A percentile compares a stretch with the other conserved stretches of the same genome.
Evolutionary conservation across 2,888 invertebrate species (phyloP).

Genomic region (Meiosimyza decipiens): DNA sequence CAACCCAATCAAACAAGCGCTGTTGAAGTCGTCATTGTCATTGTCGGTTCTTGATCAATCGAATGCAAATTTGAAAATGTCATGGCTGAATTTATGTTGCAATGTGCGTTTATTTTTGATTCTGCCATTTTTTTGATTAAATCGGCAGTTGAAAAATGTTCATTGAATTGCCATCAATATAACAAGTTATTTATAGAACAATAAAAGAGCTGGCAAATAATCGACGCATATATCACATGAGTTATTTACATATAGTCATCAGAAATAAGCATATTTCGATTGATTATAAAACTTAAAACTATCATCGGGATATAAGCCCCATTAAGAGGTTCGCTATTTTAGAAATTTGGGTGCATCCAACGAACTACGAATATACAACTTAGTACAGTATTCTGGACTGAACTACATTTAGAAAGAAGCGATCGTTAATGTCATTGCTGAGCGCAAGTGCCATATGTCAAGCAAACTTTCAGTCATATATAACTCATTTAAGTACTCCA

Average conservation of each 20-base stretch:
- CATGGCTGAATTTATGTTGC: slow-evolving; percentile 9
- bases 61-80: slow-evolving; percentile 11
- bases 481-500: no score
- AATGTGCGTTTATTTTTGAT: neutral
- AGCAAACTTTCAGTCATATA: no score
- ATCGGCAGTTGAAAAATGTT: neutral
- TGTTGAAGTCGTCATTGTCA: neutral
- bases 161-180: neutral
- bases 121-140: neutral
- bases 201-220: neutral
- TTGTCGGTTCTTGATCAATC: slow-evolving; percentile 13
- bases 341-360: no score
- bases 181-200: neutral
- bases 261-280: neutral
- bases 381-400: no score
- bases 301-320: no score
- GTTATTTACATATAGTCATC: neutral
- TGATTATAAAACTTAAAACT: no score
- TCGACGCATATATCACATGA: neutral
- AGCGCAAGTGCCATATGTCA: no score
- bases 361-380: no score
- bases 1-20: neutral
- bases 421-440: no score
- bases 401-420: no score
- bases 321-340: no score